Conservation (phyloP, 2,797 vertebrate species). For the Threskiornis aethiopicus region DNA sequence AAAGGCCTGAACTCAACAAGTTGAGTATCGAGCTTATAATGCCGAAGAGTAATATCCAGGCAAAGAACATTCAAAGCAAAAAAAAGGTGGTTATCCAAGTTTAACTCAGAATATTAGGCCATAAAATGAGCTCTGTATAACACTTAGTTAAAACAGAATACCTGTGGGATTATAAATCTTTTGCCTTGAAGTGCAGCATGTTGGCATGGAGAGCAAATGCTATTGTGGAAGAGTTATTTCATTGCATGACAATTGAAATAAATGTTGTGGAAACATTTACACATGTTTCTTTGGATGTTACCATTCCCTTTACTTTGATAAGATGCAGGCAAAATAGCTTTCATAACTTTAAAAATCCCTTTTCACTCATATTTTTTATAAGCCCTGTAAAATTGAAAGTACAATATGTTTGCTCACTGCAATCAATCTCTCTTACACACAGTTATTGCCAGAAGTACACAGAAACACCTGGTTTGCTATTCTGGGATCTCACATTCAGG, state of each 20-base stretch:
- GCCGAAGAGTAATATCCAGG: neutral
- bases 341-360: constrained; percentile 29
- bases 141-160: constrained; percentile 12
- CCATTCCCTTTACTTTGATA: constrained; percentile 39
- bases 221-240: constrained; percentile 54
- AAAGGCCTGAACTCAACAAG: neutral
- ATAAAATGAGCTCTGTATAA: constrained; percentile 20
- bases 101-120: neutral
- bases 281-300: constrained; percentile 38
- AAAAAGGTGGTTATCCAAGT: neutral
- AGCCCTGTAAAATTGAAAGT: constrained; percentile 8
- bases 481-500: neutral
- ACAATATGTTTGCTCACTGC: neutral
- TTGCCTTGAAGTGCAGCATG: constrained; percentile 31
- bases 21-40: neutral
- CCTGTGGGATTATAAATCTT: constrained; percentile 41
- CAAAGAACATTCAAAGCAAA: neutral
- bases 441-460: neutral
- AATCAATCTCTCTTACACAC: neutral
- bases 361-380: constrained; percentile 23
- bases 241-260: constrained; percentile 48
- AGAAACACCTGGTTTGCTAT: neutral
- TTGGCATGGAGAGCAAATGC: constrained; percentile 17
- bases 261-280: constrained; percentile 58
- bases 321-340: constrained; percentile 45